Evolutionary conservation across 1,140 invertebrate species (phyloP).

Genomic region (Oedothorax gibbosus): DNA sequence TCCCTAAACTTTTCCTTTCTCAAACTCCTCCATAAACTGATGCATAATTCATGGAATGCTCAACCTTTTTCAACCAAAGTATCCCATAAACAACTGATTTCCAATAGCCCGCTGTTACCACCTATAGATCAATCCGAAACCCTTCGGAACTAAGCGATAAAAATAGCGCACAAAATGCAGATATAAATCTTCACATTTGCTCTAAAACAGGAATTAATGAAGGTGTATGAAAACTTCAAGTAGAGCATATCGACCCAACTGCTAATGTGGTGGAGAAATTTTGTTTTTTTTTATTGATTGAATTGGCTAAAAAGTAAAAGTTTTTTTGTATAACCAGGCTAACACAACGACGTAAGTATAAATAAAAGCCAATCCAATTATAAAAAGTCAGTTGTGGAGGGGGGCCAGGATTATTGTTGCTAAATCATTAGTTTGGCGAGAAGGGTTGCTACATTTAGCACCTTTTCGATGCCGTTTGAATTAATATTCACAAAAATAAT

Average conservation of each 20-base stretch:
- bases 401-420: too few species aligned
- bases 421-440: too few species aligned
- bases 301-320: not conserved
- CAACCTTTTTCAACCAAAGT: conserved; percentile 7
- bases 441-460: too few species aligned
- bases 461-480: too few species aligned
- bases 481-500: too few species aligned
- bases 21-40: conserved; percentile 14
- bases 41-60: conserved; percentile 47
- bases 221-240: conserved; percentile 27
- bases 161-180: conserved; percentile 41
- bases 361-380: too few species aligned
- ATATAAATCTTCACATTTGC: conserved; percentile 41
- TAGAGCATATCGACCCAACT: conserved; percentile 35
- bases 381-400: too few species aligned
- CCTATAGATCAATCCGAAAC: conserved; percentile 47
- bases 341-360: too few species aligned
- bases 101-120: conserved; percentile 39
- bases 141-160: conserved; percentile 6
- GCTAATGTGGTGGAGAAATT: not conserved
- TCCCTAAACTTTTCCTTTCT: not conserved
- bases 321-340: too few species aligned
- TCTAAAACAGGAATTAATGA: conserved; percentile 53
- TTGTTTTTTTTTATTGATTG: not conserved
- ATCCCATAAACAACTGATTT: conserved; percentile 44